A percentile compares a stretch with the other conserved stretches of the same genome.
Conservation (phyloP, 2,888 invertebrate species). For the Drosophila infuscata region DNA sequence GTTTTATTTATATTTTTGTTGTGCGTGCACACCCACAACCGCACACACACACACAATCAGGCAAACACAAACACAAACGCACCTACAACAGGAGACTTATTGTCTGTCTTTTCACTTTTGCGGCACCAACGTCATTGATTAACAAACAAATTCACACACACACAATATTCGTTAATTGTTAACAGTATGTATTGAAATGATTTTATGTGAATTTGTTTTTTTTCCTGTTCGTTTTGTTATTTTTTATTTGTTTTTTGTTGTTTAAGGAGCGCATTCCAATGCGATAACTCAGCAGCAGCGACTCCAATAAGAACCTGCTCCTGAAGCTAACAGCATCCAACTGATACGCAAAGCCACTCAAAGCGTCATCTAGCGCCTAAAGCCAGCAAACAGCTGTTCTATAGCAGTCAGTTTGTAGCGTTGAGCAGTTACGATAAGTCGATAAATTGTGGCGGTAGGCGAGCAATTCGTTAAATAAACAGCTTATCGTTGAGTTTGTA, state of each 20-base stretch:
- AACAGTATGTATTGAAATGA: neutral
- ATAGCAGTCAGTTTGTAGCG: constrained; percentile 15
- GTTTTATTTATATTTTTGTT: constrained; percentile 77
- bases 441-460: constrained; percentile 8
- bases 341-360: constrained; percentile 30
- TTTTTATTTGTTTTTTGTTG: constrained; percentile 36
- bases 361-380: constrained; percentile 34
- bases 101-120: constrained; percentile 49
- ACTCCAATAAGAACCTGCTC: constrained; percentile 60
- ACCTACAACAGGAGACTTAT: constrained; percentile 44
- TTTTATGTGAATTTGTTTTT: neutral
- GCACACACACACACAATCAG: constrained; percentile 28
- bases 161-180: constrained; percentile 5
- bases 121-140: constrained; percentile 2
- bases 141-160: neutral
- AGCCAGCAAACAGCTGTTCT: neutral
- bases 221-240: neutral
- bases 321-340: constrained; percentile 60
- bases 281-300: constrained; percentile 61
- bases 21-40: constrained; percentile 59
- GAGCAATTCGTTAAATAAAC: constrained; percentile 15
- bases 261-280: constrained; percentile 67
- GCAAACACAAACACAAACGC: constrained; percentile 22
- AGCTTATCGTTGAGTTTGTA: constrained; percentile 4
- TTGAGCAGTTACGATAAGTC: constrained; percentile 8